A percentile compares a stretch with the other conserved stretches of the same genome.
Conservation (phyloP, 2,888 invertebrate species). For the Rotaria magnacalcarata region DNA sequence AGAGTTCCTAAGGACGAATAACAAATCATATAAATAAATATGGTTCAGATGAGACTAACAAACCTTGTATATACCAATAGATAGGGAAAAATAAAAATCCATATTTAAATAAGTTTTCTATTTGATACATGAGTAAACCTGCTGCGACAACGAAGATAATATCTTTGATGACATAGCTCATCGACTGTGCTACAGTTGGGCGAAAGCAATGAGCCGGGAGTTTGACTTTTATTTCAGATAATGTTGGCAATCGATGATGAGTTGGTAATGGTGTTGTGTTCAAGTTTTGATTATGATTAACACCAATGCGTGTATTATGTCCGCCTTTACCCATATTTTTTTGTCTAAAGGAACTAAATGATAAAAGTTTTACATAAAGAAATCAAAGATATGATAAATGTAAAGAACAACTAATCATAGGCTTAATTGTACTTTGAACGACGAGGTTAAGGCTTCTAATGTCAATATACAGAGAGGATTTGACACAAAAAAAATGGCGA, state of each 20-base stretch:
- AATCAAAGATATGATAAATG: not conserved
- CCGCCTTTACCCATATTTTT: slow-evolving; percentile 59
- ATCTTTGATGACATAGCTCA: slow-evolving; percentile 53
- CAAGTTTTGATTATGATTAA: slow-evolving; percentile 69
- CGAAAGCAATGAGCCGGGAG: slow-evolving; percentile 53
- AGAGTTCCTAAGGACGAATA: slow-evolving; percentile 54
- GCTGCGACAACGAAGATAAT: slow-evolving; percentile 37
- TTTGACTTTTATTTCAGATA: slow-evolving; percentile 52
- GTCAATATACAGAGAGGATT: not conserved
- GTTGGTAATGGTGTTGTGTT: slow-evolving; percentile 40
- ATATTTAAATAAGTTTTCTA: not conserved
- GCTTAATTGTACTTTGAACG: too few species aligned
- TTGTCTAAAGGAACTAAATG: slow-evolving; percentile 53
- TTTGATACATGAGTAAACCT: not conserved
- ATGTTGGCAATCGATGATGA: slow-evolving; percentile 51
- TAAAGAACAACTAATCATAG: too few species aligned
- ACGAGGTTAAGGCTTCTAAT: not conserved
- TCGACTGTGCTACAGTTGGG: slow-evolving; percentile 49
- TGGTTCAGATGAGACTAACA: not conserved
- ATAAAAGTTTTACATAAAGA: slow-evolving; percentile 52
- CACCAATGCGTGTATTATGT: slow-evolving; percentile 64
- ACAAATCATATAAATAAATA: not conserved
- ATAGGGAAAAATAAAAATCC: slow-evolving; percentile 20
- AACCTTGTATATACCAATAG: slow-evolving; percentile 18
- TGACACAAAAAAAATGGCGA: not conserved